A percentile compares a stretch with the other conserved stretches of the same genome.
Evolutionary conservation across 2,888 invertebrate species (phyloP).

Genomic region (Epiblema foenella): DNA sequence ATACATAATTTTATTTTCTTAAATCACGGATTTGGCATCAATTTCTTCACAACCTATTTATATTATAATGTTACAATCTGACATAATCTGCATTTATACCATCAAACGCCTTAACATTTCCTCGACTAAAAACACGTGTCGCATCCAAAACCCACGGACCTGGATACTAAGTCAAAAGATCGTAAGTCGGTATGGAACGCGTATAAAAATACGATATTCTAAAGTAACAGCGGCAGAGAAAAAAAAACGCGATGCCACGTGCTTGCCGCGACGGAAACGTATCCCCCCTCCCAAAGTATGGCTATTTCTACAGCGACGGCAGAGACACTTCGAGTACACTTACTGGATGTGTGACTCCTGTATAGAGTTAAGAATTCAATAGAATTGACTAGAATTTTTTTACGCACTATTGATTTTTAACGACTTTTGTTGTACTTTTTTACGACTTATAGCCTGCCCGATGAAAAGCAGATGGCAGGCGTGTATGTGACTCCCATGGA

Average conservation of each 20-base stretch:
- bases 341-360: constrained; percentile 65
- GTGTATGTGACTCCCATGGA: no score
- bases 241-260: constrained; percentile 67
- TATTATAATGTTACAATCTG: neutral
- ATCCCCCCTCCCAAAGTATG: constrained; percentile 56
- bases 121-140: constrained; percentile 25
- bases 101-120: constrained; percentile 18
- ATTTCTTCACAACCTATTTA: neutral
- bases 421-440: no score
- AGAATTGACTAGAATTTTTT: constrained; percentile 44
- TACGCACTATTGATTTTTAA: no score
- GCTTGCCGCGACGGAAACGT: constrained; percentile 68
- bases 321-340: constrained; percentile 78
- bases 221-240: constrained; percentile 48
- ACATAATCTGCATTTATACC: neutral
- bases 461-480: no score
- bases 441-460: no score
- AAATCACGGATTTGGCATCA: neutral
- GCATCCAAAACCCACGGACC: constrained; percentile 43
- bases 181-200: neutral
- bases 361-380: constrained; percentile 52
- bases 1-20: no score
- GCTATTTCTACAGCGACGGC: constrained; percentile 69
- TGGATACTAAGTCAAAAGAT: constrained; percentile 15
- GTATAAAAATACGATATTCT: neutral